phyloP scores from a whole-genome alignment of 2,888 invertebrate genomes.

The Nemotelus nigrinus region DNA sequence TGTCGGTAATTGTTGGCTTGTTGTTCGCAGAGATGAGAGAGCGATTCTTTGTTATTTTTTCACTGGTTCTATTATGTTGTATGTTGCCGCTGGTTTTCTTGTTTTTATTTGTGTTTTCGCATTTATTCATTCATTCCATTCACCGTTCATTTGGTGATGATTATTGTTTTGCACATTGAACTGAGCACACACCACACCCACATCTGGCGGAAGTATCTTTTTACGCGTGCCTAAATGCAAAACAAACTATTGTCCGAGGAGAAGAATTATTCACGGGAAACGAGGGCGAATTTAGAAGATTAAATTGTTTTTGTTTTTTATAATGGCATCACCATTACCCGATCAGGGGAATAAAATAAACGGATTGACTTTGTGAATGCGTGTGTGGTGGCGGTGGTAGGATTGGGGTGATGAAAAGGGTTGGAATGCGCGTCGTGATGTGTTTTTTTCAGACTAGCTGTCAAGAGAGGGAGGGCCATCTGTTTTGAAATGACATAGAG shows the following conservation, averaged over 20 bases:
- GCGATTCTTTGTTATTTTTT: too few relatives aligned
- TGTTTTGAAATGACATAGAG: too few relatives aligned
- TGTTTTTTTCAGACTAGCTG: too few relatives aligned
- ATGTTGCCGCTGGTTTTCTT: too few relatives aligned
- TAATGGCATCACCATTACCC: background rate
- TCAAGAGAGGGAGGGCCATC: too few relatives aligned
- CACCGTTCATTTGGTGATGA: background rate
- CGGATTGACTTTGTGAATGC: background rate
- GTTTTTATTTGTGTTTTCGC: too few relatives aligned
- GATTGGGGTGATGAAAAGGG: too few relatives aligned
- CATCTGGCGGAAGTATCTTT: conserved; percentile 55
- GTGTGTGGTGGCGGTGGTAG: too few relatives aligned
- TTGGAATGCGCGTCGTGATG: too few relatives aligned
- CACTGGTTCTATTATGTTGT: too few relatives aligned
- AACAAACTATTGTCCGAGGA: background rate
- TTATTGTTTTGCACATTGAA: conserved; percentile 33
- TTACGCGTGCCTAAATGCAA: conserved; percentile 46
- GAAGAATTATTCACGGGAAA: background rate
- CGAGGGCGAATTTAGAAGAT: background rate
- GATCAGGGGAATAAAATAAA: background rate
- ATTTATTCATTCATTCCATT: too few relatives aligned
- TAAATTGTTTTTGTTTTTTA: background rate
- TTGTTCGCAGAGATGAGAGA: conserved; percentile 1
- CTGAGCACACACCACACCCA: conserved; percentile 50
- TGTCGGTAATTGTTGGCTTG: conserved; percentile 22